These are phyloP conservation scores for Sitophilus oryzae DNA, from an alignment of 1,140 invertebrate species.

Conservation along the genomic window DNA sequence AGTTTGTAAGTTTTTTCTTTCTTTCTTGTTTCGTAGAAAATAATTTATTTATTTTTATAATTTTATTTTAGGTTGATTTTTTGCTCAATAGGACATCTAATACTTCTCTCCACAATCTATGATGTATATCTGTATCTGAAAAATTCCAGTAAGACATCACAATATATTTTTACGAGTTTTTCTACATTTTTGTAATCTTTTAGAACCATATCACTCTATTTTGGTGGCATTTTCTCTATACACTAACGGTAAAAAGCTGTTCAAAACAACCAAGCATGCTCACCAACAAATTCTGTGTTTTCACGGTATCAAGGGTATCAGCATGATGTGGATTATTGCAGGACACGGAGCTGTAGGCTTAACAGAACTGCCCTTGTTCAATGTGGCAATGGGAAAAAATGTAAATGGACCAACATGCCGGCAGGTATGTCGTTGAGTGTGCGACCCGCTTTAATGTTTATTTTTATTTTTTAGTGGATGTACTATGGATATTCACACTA, in stretches of 20 bases:
- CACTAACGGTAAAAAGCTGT: conserved; percentile 28
- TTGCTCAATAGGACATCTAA: background rate
- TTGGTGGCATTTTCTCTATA: conserved; percentile 29
- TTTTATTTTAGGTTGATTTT: background rate
- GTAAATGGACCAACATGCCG: too few species aligned
- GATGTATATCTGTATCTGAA: conserved; percentile 20
- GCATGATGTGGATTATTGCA: conserved; percentile 39
- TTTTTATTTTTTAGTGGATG: conserved; percentile 22
- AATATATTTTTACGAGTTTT: background rate
- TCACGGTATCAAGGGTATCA: conserved; percentile 38
- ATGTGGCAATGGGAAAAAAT: too few species aligned
- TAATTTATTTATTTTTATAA: background rate
- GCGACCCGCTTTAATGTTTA: background rate
- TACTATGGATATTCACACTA: conserved; percentile 17
- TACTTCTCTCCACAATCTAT: conserved; percentile 19
- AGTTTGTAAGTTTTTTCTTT: background rate
- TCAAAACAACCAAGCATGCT: conserved; percentile 9
- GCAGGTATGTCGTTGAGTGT: background rate
- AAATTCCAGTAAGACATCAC: background rate
- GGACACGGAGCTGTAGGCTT: conserved; percentile 16
- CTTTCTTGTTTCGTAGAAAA: background rate
- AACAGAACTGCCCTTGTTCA: too few species aligned
- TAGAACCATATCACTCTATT: conserved; percentile 10
- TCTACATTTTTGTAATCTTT: conserved; percentile 1
- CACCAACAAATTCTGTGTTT: conserved; percentile 34